phyloP scores from a whole-genome alignment of 1,140 invertebrate species.

The Ceratosolen fusciceps region DNA sequence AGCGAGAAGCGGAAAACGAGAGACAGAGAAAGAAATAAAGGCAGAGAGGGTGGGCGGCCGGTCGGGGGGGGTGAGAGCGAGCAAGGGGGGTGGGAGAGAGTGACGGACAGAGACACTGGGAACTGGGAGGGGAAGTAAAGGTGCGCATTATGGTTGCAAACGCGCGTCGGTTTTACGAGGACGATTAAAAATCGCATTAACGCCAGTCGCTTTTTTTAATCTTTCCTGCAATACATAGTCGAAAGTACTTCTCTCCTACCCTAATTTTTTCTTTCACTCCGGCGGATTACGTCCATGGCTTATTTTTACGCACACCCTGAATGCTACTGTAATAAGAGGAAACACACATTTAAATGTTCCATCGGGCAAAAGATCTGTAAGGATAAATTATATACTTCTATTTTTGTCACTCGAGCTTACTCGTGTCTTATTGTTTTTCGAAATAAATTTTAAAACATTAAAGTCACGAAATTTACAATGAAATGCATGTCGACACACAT shows the following conservation, averaged over 20 bases:
- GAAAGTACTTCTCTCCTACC: neutral
- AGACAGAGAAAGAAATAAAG: constrained; percentile 25
- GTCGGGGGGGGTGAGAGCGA: constrained; percentile 21
- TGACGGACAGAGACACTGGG: constrained; percentile 10
- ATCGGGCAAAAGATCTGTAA: neutral
- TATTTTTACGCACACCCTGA: neutral
- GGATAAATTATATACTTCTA: neutral
- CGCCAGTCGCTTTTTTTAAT: constrained; percentile 27
- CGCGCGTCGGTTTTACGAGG: constrained; percentile 43
- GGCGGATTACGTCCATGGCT: neutral
- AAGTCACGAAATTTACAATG: neutral
- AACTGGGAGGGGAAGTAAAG: constrained; percentile 37
- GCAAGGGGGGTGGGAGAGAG: constrained; percentile 34
- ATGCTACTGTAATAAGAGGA: neutral
- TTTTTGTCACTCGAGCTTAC: neutral
- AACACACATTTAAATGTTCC: neutral
- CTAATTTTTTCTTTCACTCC: neutral
- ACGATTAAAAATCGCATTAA: constrained; percentile 52
- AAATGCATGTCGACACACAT: neutral
- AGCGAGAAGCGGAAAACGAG: constrained; percentile 11
- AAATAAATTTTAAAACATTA: neutral
- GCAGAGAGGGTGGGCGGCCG: constrained; percentile 18
- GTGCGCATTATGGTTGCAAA: neutral
- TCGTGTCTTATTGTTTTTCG: neutral
- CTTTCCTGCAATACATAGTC: neutral